Evolutionary conservation across 2,888 invertebrate genomes (phyloP), one percentile per base, ranked within the genome.

Genomic region (Apotomis betuletana): DNA sequence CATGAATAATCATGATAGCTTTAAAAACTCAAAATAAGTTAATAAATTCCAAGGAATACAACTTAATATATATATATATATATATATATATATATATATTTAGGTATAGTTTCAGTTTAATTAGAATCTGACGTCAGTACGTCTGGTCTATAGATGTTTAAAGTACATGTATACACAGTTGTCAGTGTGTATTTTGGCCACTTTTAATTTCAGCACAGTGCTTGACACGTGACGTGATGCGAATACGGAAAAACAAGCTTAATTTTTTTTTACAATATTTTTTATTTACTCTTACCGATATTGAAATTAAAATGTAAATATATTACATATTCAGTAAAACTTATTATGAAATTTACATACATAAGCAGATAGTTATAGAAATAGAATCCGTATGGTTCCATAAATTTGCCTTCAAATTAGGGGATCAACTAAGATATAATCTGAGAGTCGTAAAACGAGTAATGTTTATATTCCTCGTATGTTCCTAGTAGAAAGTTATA

Each of bases 51-150:
- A n/a, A n/a, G n/a, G n/a, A n/a, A n/a, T n/a, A n/a, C n/a, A n/a
- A n/a, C n/a, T n/a, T n/a, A n/a, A n/a, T n/a, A n/a, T n/a, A n/a
- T n/a, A n/a, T n/a, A n/a, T n/a, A n/a, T n/a, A n/a, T n/a, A n/a
- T n/a, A n/a, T n/a, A n/a, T n/a, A n/a, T n/a, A n/a, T n/a, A n/a
- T n/a, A n/a, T n/a, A n/a, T n/a, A n/a, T n/a, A n/a, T n/a, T n/a
- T n/a, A n/a, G n/a, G n/a, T n/a, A n/a, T n/a, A n/a, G n/a, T n/a
- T n/a, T 41, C n/a, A 4, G 55, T 67, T 62, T 71, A 67, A 67
- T 71, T 67, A 71, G 61, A 55, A 51, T 9, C 4, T 62, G 62
- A 60, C 67, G 62, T 57, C 69, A 63, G 38, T 4, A 13, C 38
- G 69, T 38, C 60, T 68, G 60, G 41, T 46, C n/a, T 15, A 4